phyloP scores from a whole-genome alignment of 2,888 invertebrate species.

The Acheta domesticus region DNA sequence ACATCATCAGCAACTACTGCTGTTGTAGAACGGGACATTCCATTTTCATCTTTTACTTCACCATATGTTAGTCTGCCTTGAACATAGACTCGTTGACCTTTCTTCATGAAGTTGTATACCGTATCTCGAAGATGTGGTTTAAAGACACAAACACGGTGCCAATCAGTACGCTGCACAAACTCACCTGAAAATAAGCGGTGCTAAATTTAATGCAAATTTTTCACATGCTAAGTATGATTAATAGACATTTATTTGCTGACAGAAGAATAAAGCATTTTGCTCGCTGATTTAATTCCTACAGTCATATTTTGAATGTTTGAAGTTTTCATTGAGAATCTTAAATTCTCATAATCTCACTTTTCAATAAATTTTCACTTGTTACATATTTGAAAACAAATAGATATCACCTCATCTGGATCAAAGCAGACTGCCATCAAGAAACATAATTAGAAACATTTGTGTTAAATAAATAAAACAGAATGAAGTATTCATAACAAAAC shows the following conservation, averaged over 20 bases:
- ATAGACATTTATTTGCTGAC: background rate
- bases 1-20: constrained; percentile 84
- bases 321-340: no score
- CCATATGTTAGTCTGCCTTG: constrained; percentile 81
- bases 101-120: constrained; percentile 73
- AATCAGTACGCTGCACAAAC: constrained; percentile 80
- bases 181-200: constrained; percentile 57
- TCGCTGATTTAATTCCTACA: no score
- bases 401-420: no score
- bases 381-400: no score
- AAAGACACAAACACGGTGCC: constrained; percentile 87
- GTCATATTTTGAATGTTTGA: no score
- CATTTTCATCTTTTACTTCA: constrained; percentile 75
- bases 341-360: no score
- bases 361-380: no score
- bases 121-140: constrained; percentile 76
- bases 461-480: no score
- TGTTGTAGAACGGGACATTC: constrained; percentile 66
- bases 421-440: no score
- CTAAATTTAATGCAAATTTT: background rate
- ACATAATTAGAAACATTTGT: no score
- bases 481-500: no score
- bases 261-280: no score
- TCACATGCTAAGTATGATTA: background rate
- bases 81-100: constrained; percentile 81